Conservation (phyloP, 2,888 invertebrate genomes). For the Patella depressa region DNA sequence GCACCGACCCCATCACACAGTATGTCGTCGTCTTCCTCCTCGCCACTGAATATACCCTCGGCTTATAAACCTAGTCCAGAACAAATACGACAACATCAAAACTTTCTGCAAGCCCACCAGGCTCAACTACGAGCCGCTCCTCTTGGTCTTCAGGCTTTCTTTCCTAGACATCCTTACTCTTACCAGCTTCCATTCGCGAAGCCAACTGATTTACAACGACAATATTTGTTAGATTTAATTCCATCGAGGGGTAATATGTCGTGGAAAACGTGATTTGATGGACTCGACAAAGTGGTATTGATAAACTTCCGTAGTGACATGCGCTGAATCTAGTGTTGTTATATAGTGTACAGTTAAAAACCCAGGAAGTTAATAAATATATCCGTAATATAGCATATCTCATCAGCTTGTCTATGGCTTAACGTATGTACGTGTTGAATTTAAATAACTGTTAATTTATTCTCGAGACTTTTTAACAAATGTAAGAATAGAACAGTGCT, state of each 20-base stretch:
- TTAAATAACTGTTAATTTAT: too few species aligned
- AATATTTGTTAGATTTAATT: slow-evolving; percentile 97
- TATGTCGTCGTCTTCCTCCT: slow-evolving; percentile 15
- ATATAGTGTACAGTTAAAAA: too few species aligned
- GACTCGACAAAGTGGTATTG: too few species aligned
- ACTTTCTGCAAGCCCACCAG: slow-evolving; percentile 66
- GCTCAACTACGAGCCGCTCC: slow-evolving; percentile 67
- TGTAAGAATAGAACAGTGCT: too few species aligned
- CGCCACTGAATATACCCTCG: slow-evolving; percentile 46
- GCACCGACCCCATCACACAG: neutral
- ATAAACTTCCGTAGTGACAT: too few species aligned
- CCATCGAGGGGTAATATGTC: slow-evolving; percentile 55
- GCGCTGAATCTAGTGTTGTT: too few species aligned
- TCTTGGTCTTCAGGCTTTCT: slow-evolving; percentile 60
- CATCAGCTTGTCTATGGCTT: too few species aligned
- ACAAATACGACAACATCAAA: slow-evolving; percentile 67
- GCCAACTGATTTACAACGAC: slow-evolving; percentile 80
- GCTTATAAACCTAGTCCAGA: slow-evolving; percentile 61
- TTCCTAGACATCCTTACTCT: slow-evolving; percentile 63
- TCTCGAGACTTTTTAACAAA: too few species aligned
- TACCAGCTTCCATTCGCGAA: slow-evolving; percentile 63
- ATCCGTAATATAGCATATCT: neutral
- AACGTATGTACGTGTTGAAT: too few species aligned
- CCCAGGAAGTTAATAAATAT: too few species aligned
- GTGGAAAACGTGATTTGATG: slow-evolving; percentile 45